Percentiles rank a stretch among this genome's conserved stretches.
These are phyloP conservation scores for Alosa alosa DNA, from an alignment of 2,113 vertebrate genomes.

Conservation along the genomic window DNA sequence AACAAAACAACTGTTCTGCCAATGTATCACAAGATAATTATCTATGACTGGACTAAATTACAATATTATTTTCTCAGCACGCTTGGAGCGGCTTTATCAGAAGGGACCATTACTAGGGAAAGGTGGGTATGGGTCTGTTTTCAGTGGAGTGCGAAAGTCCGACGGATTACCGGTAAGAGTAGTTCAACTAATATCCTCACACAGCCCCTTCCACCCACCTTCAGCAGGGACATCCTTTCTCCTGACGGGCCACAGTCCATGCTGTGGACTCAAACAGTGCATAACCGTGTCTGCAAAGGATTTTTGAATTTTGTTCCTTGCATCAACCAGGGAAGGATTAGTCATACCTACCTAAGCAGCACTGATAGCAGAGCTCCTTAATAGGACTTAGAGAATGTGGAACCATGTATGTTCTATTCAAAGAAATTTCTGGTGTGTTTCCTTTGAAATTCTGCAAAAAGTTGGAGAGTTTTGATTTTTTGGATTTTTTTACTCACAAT, in stretches of 20 bases:
- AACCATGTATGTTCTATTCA: not conserved
- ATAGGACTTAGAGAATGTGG: not conserved
- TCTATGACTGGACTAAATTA: not conserved
- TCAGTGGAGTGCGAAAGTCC: constrained; percentile 49
- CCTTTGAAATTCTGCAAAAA: not conserved
- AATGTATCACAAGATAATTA: not conserved
- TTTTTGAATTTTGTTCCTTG: not conserved
- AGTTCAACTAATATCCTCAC: too few species aligned
- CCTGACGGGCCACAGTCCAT: not conserved
- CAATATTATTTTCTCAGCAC: constrained; percentile 21
- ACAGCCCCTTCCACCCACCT: not conserved
- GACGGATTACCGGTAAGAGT: constrained; percentile 58
- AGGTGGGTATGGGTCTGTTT: constrained; percentile 61
- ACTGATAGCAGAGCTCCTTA: not conserved
- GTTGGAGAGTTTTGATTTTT: not conserved
- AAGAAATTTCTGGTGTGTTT: not conserved
- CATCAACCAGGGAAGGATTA: not conserved
- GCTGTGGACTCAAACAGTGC: not conserved
- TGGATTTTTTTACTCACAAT: not conserved
- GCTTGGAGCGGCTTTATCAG: constrained; percentile 47
- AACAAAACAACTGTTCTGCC: not conserved
- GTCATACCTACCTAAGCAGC: not conserved
- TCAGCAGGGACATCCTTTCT: constrained; percentile 12
- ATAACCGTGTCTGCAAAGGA: not conserved
- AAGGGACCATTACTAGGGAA: constrained; percentile 54